These are phyloP conservation scores for Idaea straminata DNA, from an alignment of 2,888 invertebrate species.

Conservation along the genomic window DNA sequence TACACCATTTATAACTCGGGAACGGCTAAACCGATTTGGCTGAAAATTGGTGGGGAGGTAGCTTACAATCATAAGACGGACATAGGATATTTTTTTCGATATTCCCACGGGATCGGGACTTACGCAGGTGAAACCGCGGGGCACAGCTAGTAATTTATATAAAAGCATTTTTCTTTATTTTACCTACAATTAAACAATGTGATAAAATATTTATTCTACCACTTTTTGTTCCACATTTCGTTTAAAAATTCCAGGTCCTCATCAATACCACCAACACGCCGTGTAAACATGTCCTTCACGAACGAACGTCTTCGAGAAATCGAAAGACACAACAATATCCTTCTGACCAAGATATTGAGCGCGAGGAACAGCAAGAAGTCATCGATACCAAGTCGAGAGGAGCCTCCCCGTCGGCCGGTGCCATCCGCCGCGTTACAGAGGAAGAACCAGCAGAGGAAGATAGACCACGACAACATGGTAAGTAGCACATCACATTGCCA, in stretches of 20 bases:
- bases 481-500: too few species aligned
- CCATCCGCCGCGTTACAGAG: slow-evolving; percentile 75
- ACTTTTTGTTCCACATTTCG: not conserved
- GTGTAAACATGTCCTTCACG: slow-evolving; percentile 78
- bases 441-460: slow-evolving; percentile 77
- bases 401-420: slow-evolving; percentile 38
- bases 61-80: too few species aligned
- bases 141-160: too few species aligned
- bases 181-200: too few species aligned
- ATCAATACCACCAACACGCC: slow-evolving; percentile 48
- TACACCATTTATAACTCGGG: too few species aligned
- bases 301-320: slow-evolving; percentile 82
- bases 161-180: too few species aligned
- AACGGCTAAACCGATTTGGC: too few species aligned
- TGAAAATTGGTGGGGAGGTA: too few species aligned
- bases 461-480: slow-evolving; percentile 81
- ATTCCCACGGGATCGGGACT: too few species aligned
- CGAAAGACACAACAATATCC: slow-evolving; percentile 80
- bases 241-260: slow-evolving; percentile 46
- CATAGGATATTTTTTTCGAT: too few species aligned
- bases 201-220: too few species aligned
- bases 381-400: slow-evolving; percentile 52
- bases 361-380: slow-evolving; percentile 61
- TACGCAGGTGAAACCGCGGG: too few species aligned
- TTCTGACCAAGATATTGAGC: slow-evolving; percentile 78